Conservation (phyloP, 2,797 vertebrate species). For the Eospalax fontanierii region DNA sequence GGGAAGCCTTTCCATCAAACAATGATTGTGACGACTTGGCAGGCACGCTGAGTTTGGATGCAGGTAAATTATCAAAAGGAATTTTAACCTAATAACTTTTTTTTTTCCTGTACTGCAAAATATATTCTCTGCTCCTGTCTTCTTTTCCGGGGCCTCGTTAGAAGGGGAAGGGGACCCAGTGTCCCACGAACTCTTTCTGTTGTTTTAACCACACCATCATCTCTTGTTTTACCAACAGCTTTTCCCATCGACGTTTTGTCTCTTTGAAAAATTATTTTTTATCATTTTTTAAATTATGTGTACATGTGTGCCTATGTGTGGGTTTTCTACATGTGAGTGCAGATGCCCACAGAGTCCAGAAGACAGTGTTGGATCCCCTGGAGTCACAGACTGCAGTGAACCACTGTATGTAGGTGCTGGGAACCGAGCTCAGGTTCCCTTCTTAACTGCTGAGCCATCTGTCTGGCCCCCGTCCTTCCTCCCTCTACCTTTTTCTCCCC, state of each 20-base stretch:
- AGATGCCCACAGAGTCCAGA: too few relatives aligned
- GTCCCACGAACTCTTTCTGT: background rate
- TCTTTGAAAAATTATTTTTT: background rate
- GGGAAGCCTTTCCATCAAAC: slow-evolving; percentile 81
- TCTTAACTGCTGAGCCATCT: too few relatives aligned
- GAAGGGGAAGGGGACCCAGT: background rate
- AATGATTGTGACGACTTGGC: slow-evolving; percentile 80
- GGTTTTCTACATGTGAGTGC: too few relatives aligned
- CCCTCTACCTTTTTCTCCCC: background rate
- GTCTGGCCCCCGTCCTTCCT: background rate
- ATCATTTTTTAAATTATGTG: too few relatives aligned
- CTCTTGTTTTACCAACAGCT: background rate
- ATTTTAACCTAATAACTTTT: slow-evolving; percentile 65
- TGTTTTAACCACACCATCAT: background rate
- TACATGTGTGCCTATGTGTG: too few relatives aligned
- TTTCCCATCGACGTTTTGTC: background rate
- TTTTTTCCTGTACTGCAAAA: slow-evolving; percentile 37
- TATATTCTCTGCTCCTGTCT: background rate
- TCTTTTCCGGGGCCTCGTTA: background rate
- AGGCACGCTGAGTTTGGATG: slow-evolving; percentile 71
- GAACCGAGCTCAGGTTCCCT: too few relatives aligned
- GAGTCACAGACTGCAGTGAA: too few relatives aligned
- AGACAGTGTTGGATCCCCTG: too few relatives aligned
- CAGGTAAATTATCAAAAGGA: slow-evolving; percentile 78
- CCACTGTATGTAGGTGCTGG: too few relatives aligned